Evolutionary conservation across 1,140 invertebrate species (phyloP), one percentile per base, ranked within the genome.

Genomic region (Planococcus citri): DNA sequence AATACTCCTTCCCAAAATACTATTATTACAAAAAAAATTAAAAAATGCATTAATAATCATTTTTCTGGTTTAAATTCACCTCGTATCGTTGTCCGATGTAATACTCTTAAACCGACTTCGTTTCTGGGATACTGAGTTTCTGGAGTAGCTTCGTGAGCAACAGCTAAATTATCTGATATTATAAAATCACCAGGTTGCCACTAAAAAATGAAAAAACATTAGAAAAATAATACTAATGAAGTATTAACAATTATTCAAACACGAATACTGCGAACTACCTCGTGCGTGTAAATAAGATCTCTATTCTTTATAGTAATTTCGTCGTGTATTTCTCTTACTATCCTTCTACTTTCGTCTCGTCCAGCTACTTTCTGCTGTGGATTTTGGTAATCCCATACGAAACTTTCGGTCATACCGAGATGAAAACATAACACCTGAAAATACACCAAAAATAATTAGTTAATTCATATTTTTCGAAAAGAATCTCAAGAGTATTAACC

Each of bases 181-280:
- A 82, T 81, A 70, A 82, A 82, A 72, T 82, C 81, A 4, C 81
- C 81, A 25, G 74, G 75, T 74, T 79, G 75, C 81, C 81, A 82
- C 81, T 82, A 74, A 20, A 78, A 76, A 69, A 68, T 73, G 71
- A 37, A 72, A 72, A 33, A 71, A 6, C 14, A 70, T 9, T 58
- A 37, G 33, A 37, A 37, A 37, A 37, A 6, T 37, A 14, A 6
- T 14, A 14, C 6, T 14, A 37, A 8, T 6, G 33, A 6, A 37
- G 14, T 51, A 51, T 20, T 64, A 67, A 29, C 22, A 14, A 33
- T 69, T 27, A 37, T 64, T 64, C 22, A 24, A 3, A 25, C 3
- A 6, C 17, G 21, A 8, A 58, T 20, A n/a, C 17, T 8, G 3
- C 4, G 25, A 71, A 69, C 73, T 73, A 81, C 81, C 74, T 82